Percentiles rank a stretch among this genome's conserved stretches.
These are phyloP conservation scores for Colletes latitarsis DNA, from an alignment of 1,140 invertebrate genomes.

Conservation along the genomic window DNA sequence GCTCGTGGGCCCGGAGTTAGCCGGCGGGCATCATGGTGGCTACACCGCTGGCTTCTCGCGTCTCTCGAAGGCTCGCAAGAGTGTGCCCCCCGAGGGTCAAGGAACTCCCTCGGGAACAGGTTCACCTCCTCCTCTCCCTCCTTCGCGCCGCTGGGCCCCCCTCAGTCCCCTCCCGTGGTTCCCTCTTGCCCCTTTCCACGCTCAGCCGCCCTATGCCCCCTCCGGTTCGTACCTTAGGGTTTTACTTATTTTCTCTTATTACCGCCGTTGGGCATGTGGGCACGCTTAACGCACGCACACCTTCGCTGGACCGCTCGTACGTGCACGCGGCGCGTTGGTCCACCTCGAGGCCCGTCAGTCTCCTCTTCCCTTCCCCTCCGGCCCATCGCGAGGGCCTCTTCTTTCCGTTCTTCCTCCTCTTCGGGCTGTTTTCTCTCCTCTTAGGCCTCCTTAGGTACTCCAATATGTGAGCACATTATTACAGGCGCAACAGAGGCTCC, in stretches of 20 bases:
- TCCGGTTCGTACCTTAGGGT: slow-evolving; percentile 72
- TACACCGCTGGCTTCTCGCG: slow-evolving; percentile 71
- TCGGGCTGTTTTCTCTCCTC: slow-evolving; percentile 16
- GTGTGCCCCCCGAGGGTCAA: slow-evolving; percentile 75
- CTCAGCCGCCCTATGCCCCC: slow-evolving; percentile 70
- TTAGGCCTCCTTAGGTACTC: slow-evolving; percentile 58
- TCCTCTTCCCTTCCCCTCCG: slow-evolving; percentile 23
- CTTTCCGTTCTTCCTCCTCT: slow-evolving; percentile 24
- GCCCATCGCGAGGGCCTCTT: neutral
- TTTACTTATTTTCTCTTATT: slow-evolving; percentile 79
- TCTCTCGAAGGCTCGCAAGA: slow-evolving; percentile 66
- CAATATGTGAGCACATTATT: slow-evolving; percentile 71
- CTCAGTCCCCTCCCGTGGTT: slow-evolving; percentile 15
- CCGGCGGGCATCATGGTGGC: slow-evolving; percentile 76
- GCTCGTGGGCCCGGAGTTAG: slow-evolving; percentile 67
- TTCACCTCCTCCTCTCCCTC: slow-evolving; percentile 75
- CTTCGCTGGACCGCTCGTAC: slow-evolving; percentile 30
- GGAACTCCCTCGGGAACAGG: slow-evolving; percentile 82
- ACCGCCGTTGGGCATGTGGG: slow-evolving; percentile 69
- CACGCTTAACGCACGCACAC: slow-evolving; percentile 64
- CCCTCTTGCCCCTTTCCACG: slow-evolving; percentile 30
- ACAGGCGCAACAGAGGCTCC: slow-evolving; percentile 48
- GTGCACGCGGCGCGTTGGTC: slow-evolving; percentile 45
- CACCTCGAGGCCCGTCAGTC: slow-evolving; percentile 56
- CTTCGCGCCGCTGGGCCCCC: neutral